Percentiles rank a stretch among this genome's conserved stretches.
Evolutionary conservation across 2,888 invertebrate genomes (phyloP).

Genomic region (Diarsia mendica): DNA sequence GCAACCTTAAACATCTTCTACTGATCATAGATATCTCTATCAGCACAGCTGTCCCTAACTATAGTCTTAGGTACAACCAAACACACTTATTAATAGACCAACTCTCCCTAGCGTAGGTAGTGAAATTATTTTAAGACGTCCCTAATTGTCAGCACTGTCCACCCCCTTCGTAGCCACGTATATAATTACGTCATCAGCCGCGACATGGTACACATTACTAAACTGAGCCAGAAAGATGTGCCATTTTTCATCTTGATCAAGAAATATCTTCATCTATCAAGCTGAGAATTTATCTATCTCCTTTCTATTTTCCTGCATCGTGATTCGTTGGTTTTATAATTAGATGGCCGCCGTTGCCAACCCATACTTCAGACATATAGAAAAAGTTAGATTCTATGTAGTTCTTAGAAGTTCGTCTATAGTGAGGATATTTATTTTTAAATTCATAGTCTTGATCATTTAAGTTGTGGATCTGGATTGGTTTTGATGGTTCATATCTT

Average conservation of each 20-base stretch:
- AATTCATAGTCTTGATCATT: slow-evolving; percentile 31
- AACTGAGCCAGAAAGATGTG: slow-evolving; percentile 54
- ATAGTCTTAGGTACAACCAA: slow-evolving; percentile 6
- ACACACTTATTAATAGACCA: slow-evolving; percentile 47
- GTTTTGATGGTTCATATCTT: slow-evolving; percentile 11
- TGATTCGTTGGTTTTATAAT: slow-evolving; percentile 71
- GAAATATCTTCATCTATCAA: slow-evolving; percentile 53
- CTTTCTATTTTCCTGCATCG: slow-evolving; percentile 69
- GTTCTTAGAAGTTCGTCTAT: slow-evolving; percentile 52
- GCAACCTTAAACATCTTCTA: neutral
- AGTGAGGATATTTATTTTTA: slow-evolving; percentile 51
- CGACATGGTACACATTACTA: slow-evolving; percentile 41
- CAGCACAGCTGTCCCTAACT: neutral
- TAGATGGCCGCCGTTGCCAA: slow-evolving; percentile 77
- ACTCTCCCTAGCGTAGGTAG: slow-evolving; percentile 49
- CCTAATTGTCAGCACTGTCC: slow-evolving; percentile 47
- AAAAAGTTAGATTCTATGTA: slow-evolving; percentile 36
- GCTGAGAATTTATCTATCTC: slow-evolving; percentile 63
- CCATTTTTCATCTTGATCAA: slow-evolving; percentile 56
- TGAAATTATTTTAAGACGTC: slow-evolving; percentile 47
- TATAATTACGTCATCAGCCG: slow-evolving; percentile 35
- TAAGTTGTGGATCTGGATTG: slow-evolving; percentile 12
- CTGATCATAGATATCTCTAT: neutral
- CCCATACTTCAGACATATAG: slow-evolving; percentile 71
- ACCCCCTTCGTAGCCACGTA: slow-evolving; percentile 32